Base-by-base conservation (phyloP, 2,888 invertebrate genomes). In the Euspilapteryx auroguttella region DNA sequence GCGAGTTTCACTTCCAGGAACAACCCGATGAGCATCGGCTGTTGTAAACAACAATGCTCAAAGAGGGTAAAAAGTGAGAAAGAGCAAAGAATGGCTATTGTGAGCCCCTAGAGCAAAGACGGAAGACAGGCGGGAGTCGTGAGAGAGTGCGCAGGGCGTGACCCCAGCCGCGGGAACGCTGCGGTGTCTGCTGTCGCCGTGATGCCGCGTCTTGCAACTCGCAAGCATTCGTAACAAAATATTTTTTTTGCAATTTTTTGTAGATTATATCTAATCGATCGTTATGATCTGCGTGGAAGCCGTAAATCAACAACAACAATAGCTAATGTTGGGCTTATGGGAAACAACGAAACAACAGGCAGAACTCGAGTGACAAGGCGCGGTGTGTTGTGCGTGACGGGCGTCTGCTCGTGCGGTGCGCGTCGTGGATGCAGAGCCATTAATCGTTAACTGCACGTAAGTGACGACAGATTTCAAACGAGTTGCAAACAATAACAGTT, bases 1-100 rank as follows among this genome's bases (percentile, higher is more conserved):
- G n/a, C n/a, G 49, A 49, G 59, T 62, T 58, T 61, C 53, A 47
- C 53, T 71, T 63, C 68, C 55, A 64, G 61, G 68, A 65, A 69
- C 50, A n/a, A 45, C 44, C 50, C 47, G 50, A 44, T 48, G 50
- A 49, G 49, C 52, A 46, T 42, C 50, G 45, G 57, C 55, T 58
- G 55, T 58, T 50, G 55, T 51, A 56, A 53, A 55, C 51, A 61
- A 61, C 56, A 53, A 53, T 58, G 29, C 32, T 29, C 15, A 53
- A 44, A 47, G 17, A 17, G 46, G 37, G 42, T 41, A 62, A 64
- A 69, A 73, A 71, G 58, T 49, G 42, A 45, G 49, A 54, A 54
- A 56, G 57, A 61, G 56, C 51, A 54, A 54, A 56, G 57, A 61
- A 56, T 52, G 45, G 54, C 62, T 50, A 68, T 69, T 71, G 68